Evolutionary conservation across 2,888 invertebrate species (phyloP).

Genomic region (Drosophila mimica): DNA sequence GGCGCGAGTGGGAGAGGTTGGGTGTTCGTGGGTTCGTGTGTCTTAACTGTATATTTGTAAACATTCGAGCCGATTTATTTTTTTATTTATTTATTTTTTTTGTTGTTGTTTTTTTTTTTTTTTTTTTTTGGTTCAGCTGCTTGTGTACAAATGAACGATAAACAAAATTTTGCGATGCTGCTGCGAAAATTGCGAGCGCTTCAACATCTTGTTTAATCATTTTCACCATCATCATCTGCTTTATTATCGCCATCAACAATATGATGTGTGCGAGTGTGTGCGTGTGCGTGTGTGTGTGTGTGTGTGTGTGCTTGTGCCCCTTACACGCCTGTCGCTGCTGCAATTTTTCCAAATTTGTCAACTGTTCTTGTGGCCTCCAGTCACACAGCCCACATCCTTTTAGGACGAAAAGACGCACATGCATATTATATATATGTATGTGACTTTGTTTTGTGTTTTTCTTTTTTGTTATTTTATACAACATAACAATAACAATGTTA

Average conservation of each 20-base stretch:
- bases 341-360: conserved; percentile 79
- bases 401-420: conserved; percentile 41
- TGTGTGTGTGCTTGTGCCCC: conserved; percentile 6
- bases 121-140: neutral
- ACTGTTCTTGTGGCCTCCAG: conserved; percentile 44
- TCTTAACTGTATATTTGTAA: conserved; percentile 54
- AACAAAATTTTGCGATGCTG: conserved; percentile 45
- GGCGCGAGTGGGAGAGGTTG: neutral
- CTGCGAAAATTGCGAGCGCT: conserved; percentile 41
- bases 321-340: conserved; percentile 51
- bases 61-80: conserved; percentile 44
- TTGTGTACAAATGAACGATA: conserved; percentile 55
- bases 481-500: conserved; percentile 18
- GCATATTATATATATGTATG: conserved; percentile 65
- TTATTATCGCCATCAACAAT: conserved; percentile 4
- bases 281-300: conserved; percentile 7
- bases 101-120: neutral
- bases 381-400: neutral
- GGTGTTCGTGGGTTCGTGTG: neutral
- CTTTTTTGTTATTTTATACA: conserved; percentile 4
- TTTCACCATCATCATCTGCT: conserved; percentile 20
- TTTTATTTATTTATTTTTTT: neutral
- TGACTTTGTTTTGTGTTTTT: conserved; percentile 48
- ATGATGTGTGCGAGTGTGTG: neutral
- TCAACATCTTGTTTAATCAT: conserved; percentile 56